Percentiles rank a stretch among this genome's conserved stretches.
Conservation (phyloP, 23 tunicate species). For the Trididemnum nubilum region DNA sequence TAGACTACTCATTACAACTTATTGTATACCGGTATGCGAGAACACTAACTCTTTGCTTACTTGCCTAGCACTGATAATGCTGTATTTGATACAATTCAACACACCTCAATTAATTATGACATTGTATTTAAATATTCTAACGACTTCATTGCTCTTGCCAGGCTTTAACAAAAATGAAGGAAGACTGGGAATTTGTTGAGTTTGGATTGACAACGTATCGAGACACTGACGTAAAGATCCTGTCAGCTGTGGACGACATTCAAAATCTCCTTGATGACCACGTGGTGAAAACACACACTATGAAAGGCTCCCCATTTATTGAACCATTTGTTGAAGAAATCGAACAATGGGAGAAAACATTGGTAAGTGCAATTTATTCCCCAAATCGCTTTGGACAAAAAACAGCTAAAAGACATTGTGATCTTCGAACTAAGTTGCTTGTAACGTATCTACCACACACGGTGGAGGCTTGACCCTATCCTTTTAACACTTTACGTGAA, state of each 20-base stretch:
- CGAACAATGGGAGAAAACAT: conserved; percentile 77
- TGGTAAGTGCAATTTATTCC: conserved; percentile 56
- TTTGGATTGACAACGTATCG: conserved; percentile 75
- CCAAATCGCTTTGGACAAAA: conserved; percentile 46
- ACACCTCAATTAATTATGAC: too few species aligned
- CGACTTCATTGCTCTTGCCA: too few species aligned
- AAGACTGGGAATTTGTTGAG: conserved; percentile 71
- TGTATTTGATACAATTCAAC: too few species aligned
- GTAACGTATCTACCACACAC: too few species aligned
- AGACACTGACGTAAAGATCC: conserved; percentile 57
- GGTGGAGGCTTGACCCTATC: too few species aligned
- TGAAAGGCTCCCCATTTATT: conserved; percentile 93
- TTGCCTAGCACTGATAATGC: too few species aligned
- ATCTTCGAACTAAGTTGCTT: conserved; percentile 56
- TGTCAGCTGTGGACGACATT: conserved; percentile 84
- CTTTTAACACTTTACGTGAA: too few species aligned
- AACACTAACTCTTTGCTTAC: too few species aligned
- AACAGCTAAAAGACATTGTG: too few species aligned
- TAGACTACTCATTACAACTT: too few species aligned
- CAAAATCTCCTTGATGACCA: conserved; percentile 87
- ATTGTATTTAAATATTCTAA: too few species aligned
- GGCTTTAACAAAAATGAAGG: conserved; percentile 84
- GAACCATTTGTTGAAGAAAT: conserved; percentile 83
- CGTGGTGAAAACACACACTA: conserved; percentile 90
- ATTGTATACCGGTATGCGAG: too few species aligned